phyloP scores from a whole-genome alignment of 2,888 invertebrate species.

The Heteromyza rotundicornis region DNA sequence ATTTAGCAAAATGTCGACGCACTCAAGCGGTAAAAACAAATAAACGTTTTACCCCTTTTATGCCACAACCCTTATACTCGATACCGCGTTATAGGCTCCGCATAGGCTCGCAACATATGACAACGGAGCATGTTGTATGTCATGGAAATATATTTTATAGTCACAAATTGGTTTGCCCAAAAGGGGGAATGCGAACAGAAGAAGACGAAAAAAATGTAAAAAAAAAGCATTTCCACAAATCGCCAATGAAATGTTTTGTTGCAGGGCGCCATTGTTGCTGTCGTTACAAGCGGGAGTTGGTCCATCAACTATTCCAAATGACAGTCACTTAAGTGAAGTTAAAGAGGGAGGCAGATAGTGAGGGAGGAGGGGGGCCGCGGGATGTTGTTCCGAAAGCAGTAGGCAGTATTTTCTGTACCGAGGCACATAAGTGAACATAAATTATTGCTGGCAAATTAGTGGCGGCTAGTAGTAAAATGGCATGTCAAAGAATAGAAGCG shows the following conservation, averaged over 20 bases:
- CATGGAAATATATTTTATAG: neutral
- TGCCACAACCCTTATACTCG: neutral
- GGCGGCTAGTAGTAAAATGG: too few relatives aligned
- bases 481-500: too few relatives aligned
- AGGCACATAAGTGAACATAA: neutral
- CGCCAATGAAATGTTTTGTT: neutral
- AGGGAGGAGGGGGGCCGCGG: too few relatives aligned
- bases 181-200: neutral
- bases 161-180: too few relatives aligned
- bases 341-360: neutral
- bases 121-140: neutral
- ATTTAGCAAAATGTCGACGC: constrained; percentile 8
- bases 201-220: neutral
- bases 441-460: too few relatives aligned
- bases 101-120: neutral
- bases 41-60: constrained; percentile 10
- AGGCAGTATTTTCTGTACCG: neutral
- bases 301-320: neutral
- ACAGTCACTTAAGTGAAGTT: neutral
- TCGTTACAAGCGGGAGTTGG: neutral
- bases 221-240: neutral
- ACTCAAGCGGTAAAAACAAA: constrained; percentile 15
- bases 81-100: too few relatives aligned
- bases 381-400: too few relatives aligned
- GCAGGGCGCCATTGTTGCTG: neutral